Percentiles rank a stretch among this genome's conserved stretches.
phyloP scores from a whole-genome alignment of 2,888 invertebrate species.

The Graphium colonna region DNA sequence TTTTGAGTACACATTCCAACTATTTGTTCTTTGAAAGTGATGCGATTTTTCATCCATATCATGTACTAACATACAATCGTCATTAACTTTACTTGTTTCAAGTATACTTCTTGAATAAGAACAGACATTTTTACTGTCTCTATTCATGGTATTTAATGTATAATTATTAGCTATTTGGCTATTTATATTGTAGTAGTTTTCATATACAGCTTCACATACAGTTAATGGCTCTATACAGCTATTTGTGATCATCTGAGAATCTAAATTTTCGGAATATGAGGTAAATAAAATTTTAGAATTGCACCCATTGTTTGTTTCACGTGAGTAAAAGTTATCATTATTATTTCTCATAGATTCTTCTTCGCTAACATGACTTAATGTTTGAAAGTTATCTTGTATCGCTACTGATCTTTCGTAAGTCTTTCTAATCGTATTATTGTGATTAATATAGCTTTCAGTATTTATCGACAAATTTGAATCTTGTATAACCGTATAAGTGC shows the following conservation, averaged over 20 bases:
- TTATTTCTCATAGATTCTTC: constrained; percentile 7
- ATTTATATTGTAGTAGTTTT: not conserved
- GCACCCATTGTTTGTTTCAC: constrained; percentile 11
- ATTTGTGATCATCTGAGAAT: not conserved
- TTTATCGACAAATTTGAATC: constrained; percentile 13
- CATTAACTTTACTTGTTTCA: not conserved
- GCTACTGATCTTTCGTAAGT: not conserved
- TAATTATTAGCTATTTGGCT: constrained; percentile 5
- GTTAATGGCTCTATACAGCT: constrained; percentile 37
- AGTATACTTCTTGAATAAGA: not conserved
- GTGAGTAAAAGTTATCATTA: not conserved
- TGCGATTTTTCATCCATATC: constrained; percentile 5
- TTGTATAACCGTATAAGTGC: constrained; percentile 23
- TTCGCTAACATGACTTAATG: not conserved
- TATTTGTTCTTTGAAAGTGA: constrained; percentile 3
- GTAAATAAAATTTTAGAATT: constrained; percentile 33
- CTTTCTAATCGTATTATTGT: constrained; percentile 2
- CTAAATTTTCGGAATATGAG: constrained; percentile 25
- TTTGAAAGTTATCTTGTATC: not conserved
- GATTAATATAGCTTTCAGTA: constrained; percentile 17
- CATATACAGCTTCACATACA: constrained; percentile 42
- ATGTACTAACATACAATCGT: not conserved
- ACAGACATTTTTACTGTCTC: not conserved
- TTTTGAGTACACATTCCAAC: not conserved
- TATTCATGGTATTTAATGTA: constrained; percentile 3